phyloP scores from a whole-genome alignment of 2,797 vertebrate genomes.

The Catamblyrhynchus diadema region DNA sequence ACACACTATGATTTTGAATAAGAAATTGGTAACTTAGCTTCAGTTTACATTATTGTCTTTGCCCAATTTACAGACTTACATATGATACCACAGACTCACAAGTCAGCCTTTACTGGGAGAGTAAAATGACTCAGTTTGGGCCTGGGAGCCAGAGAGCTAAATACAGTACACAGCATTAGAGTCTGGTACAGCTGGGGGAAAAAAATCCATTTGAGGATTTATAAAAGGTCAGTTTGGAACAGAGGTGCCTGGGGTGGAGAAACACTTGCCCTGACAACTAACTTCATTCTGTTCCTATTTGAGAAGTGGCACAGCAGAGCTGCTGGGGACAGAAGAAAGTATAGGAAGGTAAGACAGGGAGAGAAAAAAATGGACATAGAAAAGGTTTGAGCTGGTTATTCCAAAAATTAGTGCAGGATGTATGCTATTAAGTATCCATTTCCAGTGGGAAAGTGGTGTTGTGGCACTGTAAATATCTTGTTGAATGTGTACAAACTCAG shows the following conservation, averaged over 20 bases:
- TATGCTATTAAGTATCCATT: not conserved
- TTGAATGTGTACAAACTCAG: not conserved
- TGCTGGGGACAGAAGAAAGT: not conserved
- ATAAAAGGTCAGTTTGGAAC: not conserved
- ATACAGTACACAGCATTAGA: not conserved
- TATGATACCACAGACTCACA: not conserved
- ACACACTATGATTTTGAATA: not conserved
- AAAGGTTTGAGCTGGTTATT: not conserved
- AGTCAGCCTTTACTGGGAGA: not conserved
- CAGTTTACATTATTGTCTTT: not conserved
- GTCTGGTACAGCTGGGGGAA: not conserved
- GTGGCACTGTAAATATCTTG: not conserved
- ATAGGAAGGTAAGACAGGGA: not conserved
- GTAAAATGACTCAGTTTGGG: conserved; percentile 9
- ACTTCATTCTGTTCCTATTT: not conserved
- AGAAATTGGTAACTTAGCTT: not conserved
- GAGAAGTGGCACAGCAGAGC: not conserved
- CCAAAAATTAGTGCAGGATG: not conserved
- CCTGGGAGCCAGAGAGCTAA: not conserved
- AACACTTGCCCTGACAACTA: not conserved
- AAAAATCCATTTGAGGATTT: not conserved
- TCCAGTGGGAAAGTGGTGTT: not conserved
- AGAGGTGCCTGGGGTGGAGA: not conserved
- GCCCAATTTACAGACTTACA: not conserved
- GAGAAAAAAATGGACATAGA: not conserved